Conservation (phyloP, 2,888 invertebrate genomes). For the Druceiella hillmani region DNA sequence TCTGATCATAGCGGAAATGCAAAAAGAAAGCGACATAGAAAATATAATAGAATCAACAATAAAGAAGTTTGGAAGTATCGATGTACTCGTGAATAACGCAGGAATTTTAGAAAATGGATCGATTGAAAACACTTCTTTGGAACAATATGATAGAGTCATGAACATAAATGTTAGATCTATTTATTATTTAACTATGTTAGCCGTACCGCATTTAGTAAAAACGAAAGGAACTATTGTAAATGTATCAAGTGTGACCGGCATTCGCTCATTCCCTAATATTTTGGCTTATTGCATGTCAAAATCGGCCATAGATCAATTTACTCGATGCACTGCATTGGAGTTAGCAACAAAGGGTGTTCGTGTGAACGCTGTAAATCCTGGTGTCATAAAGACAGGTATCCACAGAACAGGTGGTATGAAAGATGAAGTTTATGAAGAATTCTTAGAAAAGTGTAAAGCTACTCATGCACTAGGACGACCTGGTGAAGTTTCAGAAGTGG, state of each 20-base stretch:
- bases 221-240: slow-evolving; percentile 85
- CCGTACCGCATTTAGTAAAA: slow-evolving; percentile 74
- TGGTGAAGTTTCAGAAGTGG: slow-evolving; percentile 80
- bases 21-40: slow-evolving; percentile 61
- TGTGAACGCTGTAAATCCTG: slow-evolving; percentile 90
- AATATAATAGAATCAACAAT: slow-evolving; percentile 63
- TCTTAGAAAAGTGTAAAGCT: slow-evolving; percentile 72
- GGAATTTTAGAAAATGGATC: slow-evolving; percentile 75
- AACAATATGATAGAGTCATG: slow-evolving; percentile 83
- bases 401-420: slow-evolving; percentile 78
- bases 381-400: slow-evolving; percentile 83
- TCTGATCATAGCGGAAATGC: slow-evolving; percentile 58
- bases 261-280: slow-evolving; percentile 84
- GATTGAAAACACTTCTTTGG: slow-evolving; percentile 76
- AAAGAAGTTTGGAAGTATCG: slow-evolving; percentile 59
- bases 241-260: slow-evolving; percentile 87
- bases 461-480: slow-evolving; percentile 88
- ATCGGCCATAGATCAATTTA: slow-evolving; percentile 90
- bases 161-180: slow-evolving; percentile 77
- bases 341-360: slow-evolving; percentile 72
- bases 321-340: slow-evolving; percentile 83
- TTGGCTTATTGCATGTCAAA: slow-evolving; percentile 91
- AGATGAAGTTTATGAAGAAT: slow-evolving; percentile 69
- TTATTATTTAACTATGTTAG: slow-evolving; percentile 75
- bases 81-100: slow-evolving; percentile 82